These are phyloP conservation scores for Alethe diademata DNA, from an alignment of 2,113 vertebrate genomes.

Conservation along the genomic window DNA sequence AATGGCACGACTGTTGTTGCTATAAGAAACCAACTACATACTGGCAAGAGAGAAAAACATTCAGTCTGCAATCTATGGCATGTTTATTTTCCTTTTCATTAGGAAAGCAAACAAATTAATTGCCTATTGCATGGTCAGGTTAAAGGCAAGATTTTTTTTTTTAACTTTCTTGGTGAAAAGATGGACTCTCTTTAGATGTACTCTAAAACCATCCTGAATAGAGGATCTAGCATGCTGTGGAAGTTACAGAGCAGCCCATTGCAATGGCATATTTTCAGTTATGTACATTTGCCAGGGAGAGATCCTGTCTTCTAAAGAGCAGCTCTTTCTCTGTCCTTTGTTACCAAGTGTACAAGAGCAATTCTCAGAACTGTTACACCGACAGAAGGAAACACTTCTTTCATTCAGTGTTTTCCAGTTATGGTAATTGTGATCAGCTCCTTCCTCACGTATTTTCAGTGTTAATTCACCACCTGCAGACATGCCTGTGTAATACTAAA, in stretches of 20 bases:
- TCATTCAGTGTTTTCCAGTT: neutral
- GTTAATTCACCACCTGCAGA: neutral
- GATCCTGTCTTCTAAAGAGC: neutral
- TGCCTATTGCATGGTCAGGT: neutral
- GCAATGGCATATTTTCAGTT: neutral
- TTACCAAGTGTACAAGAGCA: neutral
- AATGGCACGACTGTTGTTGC: neutral
- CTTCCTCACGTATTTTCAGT: neutral
- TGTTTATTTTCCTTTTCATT: slow-evolving; percentile 19
- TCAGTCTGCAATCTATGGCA: no score
- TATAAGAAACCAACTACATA: neutral
- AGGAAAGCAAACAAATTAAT: neutral
- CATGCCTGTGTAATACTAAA: neutral
- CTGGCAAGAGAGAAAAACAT: neutral
- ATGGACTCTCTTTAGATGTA: neutral
- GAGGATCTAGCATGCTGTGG: neutral
- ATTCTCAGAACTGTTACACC: neutral
- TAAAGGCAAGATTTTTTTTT: neutral
- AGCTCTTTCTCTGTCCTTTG: neutral
- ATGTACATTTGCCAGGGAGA: neutral
- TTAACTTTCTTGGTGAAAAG: neutral
- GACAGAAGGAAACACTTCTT: neutral
- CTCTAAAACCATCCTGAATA: neutral
- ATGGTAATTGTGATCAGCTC: neutral
- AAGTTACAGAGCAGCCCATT: neutral